Conservation (phyloP, 2,113 vertebrate species). For the Turnix velox region DNA sequence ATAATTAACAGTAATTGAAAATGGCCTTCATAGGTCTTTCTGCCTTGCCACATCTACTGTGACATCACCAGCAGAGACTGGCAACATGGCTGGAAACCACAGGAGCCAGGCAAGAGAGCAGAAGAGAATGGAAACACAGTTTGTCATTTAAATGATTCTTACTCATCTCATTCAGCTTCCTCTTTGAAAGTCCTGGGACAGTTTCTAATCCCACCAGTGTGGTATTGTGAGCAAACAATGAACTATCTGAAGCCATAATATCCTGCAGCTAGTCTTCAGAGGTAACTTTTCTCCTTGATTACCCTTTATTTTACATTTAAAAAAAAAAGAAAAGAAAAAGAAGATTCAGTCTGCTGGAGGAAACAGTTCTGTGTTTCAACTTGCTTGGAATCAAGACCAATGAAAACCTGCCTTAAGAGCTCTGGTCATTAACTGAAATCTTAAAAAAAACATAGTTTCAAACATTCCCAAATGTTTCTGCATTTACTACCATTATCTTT, state of each 20-base stretch:
- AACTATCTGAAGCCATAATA: neutral
- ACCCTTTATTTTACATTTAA: neutral
- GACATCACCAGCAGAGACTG: neutral
- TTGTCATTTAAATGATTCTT: neutral
- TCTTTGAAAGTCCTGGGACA: neutral
- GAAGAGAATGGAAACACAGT: neutral
- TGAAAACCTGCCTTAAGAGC: neutral
- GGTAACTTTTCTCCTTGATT: neutral
- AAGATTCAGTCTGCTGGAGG: neutral
- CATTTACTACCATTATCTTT: neutral
- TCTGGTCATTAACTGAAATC: neutral
- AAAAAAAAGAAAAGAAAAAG: neutral
- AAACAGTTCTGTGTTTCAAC: neutral
- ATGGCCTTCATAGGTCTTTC: neutral
- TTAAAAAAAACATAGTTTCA: neutral
- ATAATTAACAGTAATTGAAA: neutral
- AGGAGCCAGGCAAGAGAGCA: rapidly evolving
- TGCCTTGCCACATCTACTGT: neutral
- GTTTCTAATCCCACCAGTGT: neutral
- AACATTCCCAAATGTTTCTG: neutral
- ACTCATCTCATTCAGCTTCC: neutral
- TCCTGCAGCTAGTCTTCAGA: neutral
- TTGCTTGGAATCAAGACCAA: neutral
- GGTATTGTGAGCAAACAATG: neutral
- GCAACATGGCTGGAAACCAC: neutral